Evolutionary conservation across 30 jellyfish, hydroid and myxozoan species (phyloP).

Genomic region (Hydra vulgaris): DNA sequence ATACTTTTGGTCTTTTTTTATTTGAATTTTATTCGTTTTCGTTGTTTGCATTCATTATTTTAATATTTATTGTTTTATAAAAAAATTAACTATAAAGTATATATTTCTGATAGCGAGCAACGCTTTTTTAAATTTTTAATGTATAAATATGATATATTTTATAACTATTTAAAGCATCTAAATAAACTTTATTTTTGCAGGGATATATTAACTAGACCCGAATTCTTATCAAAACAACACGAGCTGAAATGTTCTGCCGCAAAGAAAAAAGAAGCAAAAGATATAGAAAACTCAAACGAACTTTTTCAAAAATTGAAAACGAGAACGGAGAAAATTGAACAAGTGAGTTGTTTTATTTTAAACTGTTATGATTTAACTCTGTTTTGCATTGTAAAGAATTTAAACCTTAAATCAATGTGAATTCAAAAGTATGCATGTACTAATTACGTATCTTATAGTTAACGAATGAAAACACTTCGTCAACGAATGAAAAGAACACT

Average conservation of each 20-base stretch:
- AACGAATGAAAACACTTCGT: neutral
- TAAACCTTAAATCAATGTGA: neutral
- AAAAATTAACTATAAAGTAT: no score
- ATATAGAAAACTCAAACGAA: slow-evolving; percentile 14
- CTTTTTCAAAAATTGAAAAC: slow-evolving; percentile 18
- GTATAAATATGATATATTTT: no score
- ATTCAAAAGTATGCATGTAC: neutral
- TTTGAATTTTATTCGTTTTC: no score
- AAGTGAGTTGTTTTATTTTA: neutral
- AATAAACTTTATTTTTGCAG: slow-evolving; percentile 1
- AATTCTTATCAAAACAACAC: slow-evolving; percentile 20
- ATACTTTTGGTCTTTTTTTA: no score
- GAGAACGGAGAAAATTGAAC: slow-evolving; percentile 7
- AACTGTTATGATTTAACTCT: neutral
- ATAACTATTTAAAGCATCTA: no score
- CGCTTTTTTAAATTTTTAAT: no score
- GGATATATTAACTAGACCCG: slow-evolving; percentile 19
- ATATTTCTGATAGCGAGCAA: no score
- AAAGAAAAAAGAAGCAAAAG: slow-evolving; percentile 19
- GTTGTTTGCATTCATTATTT: no score
- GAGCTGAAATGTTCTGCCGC: slow-evolving; percentile 15
- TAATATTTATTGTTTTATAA: no score
- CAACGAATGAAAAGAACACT: neutral
- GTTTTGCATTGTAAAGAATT: neutral
- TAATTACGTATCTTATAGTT: neutral